Evolutionary conservation across 2,888 invertebrate genomes (phyloP).

Genomic region (Amphimallon solstitiale): DNA sequence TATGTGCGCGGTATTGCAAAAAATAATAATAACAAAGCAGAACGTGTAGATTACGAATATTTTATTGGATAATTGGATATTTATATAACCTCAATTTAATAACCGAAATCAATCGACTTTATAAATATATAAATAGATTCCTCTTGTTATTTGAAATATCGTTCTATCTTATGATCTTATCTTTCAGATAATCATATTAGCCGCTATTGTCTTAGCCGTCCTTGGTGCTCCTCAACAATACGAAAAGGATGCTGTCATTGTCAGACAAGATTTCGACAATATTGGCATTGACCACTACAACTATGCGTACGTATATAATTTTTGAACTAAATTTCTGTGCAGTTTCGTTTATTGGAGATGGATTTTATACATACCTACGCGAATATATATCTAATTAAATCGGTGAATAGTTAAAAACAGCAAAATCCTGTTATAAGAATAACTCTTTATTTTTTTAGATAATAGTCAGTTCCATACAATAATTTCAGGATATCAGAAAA

Average conservation of each 20-base stretch:
- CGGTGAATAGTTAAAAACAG: too few species aligned
- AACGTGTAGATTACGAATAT: slow-evolving; percentile 2
- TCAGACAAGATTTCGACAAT: slow-evolving; percentile 71
- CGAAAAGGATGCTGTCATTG: slow-evolving; percentile 68
- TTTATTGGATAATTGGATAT: not conserved
- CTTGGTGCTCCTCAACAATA: slow-evolving; percentile 41
- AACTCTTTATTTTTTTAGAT: too few species aligned
- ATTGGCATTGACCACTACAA: slow-evolving; percentile 62
- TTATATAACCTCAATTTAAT: not conserved
- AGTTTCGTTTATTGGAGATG: too few species aligned
- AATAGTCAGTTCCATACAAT: too few species aligned
- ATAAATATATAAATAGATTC: not conserved
- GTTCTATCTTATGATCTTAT: not conserved
- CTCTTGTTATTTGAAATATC: not conserved
- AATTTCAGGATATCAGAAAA: too few species aligned
- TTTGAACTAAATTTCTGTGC: not conserved
- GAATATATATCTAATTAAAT: too few species aligned
- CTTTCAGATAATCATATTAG: slow-evolving; percentile 46
- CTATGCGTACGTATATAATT: slow-evolving; percentile 53
- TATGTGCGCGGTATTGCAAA: slow-evolving; percentile 22
- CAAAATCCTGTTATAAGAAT: too few species aligned
- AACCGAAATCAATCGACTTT: too few species aligned
- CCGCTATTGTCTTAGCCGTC: slow-evolving; percentile 38
- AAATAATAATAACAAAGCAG: not conserved
- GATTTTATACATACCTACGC: too few species aligned